Evolutionary conservation across 2,888 invertebrate genomes (phyloP).

Genomic region (Koerneria pararmatus): DNA sequence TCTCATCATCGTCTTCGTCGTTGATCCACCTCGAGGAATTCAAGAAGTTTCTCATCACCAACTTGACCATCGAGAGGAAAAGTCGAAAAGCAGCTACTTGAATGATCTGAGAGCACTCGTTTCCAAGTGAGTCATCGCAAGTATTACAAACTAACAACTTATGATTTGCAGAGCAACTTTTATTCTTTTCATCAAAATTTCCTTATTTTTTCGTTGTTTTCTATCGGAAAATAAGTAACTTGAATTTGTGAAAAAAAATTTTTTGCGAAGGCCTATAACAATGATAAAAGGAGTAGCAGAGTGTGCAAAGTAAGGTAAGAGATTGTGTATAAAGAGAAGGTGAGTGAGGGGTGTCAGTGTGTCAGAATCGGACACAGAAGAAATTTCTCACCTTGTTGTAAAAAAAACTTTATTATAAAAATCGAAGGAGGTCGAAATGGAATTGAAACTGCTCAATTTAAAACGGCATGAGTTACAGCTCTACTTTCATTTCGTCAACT

Average conservation of each 20-base stretch:
- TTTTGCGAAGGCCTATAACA: no score
- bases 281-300: conserved; percentile 16
- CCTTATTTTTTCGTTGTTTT: no score
- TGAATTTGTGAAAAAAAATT: no score
- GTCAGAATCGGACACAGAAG: no score
- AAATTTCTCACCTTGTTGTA: no score
- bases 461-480: conserved; percentile 61
- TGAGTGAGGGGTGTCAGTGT: no score
- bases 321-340: background rate
- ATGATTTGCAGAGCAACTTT: no score
- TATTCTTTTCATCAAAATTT: no score
- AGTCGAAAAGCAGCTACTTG: conserved; percentile 29
- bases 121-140: conserved; percentile 27
- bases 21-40: conserved; percentile 50
- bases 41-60: conserved; percentile 31
- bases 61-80: background rate
- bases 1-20: conserved; percentile 45
- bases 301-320: background rate
- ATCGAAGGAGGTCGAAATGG: background rate
- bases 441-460: conserved; percentile 14
- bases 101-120: conserved; percentile 40
- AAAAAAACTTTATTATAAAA: no score
- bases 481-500: conserved; percentile 87
- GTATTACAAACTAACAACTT: background rate
- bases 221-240: no score